These are phyloP conservation scores for Drosophila infuscata DNA, from an alignment of 2,888 invertebrate species.

Conservation along the genomic window DNA sequence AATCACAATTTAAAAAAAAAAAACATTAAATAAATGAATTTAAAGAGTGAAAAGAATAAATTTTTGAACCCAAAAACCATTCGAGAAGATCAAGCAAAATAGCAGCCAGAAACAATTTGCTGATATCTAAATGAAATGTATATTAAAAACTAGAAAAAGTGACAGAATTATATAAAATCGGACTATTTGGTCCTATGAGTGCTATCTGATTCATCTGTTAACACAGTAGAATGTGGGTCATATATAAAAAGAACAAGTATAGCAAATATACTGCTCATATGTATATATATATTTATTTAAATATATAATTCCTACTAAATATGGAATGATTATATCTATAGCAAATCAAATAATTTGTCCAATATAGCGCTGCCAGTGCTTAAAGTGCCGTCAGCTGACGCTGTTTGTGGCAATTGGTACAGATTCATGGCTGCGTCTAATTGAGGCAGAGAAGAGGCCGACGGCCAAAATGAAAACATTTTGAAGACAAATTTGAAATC, in stretches of 20 bases:
- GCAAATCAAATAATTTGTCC: neutral
- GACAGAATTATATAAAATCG: neutral
- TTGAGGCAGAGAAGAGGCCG: constrained; percentile 26
- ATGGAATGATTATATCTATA: neutral
- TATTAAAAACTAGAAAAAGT: neutral
- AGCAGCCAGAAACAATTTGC: neutral
- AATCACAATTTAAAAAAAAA: no score
- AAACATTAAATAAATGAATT: neutral
- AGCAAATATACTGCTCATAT: neutral
- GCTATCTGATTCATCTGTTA: neutral
- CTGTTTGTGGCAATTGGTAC: constrained; percentile 5
- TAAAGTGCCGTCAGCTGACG: neutral
- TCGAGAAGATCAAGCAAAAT: neutral
- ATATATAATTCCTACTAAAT: neutral
- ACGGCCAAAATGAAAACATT: constrained; percentile 15
- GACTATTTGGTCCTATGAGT: neutral
- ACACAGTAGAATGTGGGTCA: neutral
- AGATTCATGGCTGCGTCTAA: constrained; percentile 26
- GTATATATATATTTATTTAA: neutral
- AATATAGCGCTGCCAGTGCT: neutral
- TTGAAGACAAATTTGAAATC: constrained; percentile 60
- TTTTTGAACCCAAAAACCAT: neutral
- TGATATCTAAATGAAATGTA: neutral
- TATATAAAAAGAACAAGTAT: no score
- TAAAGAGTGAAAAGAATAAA: neutral